A percentile compares a stretch with the other conserved stretches of the same genome.
phyloP scores from a whole-genome alignment of 2,888 invertebrate genomes.

The Sinopyrophorus schimmeli region DNA sequence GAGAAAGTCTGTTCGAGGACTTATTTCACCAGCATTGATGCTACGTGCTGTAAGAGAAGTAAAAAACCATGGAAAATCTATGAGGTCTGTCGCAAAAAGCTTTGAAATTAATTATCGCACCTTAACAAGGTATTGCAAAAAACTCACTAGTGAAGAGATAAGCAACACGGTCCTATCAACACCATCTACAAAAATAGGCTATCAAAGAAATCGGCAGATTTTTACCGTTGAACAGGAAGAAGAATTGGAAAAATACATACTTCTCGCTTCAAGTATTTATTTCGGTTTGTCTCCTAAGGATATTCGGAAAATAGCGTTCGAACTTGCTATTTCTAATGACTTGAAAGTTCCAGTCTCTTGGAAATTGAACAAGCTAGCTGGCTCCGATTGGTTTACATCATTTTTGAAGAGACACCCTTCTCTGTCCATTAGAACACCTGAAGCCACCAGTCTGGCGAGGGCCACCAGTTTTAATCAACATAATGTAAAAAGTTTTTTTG shows the following conservation, averaged over 20 bases:
- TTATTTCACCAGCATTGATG: slow-evolving; percentile 4
- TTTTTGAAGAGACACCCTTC: slow-evolving; percentile 18
- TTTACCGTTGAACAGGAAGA: slow-evolving; percentile 1
- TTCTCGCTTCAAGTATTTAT: slow-evolving; percentile 7
- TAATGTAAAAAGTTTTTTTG: slow-evolving; percentile 37
- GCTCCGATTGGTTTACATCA: slow-evolving; percentile 14
- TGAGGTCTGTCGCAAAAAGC: background rate
- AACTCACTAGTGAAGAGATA: background rate
- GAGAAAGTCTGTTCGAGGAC: background rate
- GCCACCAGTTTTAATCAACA: slow-evolving; percentile 39
- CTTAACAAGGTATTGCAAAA: background rate
- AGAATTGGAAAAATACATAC: slow-evolving; percentile 4
- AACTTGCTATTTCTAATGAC: slow-evolving; percentile 6
- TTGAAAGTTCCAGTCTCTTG: slow-evolving; percentile 15
- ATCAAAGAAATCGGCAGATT: slow-evolving; percentile 3
- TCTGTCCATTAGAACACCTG: slow-evolving; percentile 37
- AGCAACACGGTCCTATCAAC: background rate
- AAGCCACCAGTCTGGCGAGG: slow-evolving; percentile 41
- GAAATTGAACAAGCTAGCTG: slow-evolving; percentile 12
- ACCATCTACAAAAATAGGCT: background rate
- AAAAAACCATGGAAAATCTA: background rate
- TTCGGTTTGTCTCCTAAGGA: slow-evolving; percentile 9
- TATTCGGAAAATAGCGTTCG: slow-evolving; percentile 6
- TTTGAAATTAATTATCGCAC: slow-evolving; percentile 1
- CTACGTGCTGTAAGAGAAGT: background rate